Evolutionary conservation across 2,113 vertebrate genomes (phyloP), one percentile per base, ranked within the genome.

Genomic region (Anas platyrhynchos): DNA sequence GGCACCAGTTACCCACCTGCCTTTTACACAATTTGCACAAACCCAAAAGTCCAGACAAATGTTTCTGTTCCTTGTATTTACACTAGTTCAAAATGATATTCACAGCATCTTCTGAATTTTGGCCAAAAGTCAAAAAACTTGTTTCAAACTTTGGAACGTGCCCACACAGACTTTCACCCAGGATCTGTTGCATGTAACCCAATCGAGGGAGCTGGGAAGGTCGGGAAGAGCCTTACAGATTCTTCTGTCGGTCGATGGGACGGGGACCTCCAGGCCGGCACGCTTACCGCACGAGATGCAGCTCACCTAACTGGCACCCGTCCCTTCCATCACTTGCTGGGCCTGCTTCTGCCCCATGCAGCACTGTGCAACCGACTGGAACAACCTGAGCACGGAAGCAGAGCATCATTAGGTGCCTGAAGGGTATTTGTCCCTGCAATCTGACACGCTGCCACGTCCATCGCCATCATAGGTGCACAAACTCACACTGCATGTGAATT

Each of bases 331-430:
- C 62, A 99, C 99, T 97, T 99, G 99, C 98, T 99, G 99, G 93
- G 99, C 99, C 95, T 99, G 99, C 91, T 99, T 99, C 98, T 99
- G 99, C 90, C 99, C 99, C 99, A 99, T 99, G 96, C 99, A 99
- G 98, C 99, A 99, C 98, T 99, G 99, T 73, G 99, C 99, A 23
- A 99, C 99, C 0, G 99, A 99, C 98, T 99, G 99, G 98, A 99
- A 99, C 98, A 99, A 97, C 98, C 99, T 99, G 97, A 15, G 93
- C 5, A 6, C 1, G 32, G 80, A 62, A 82, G 32, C 73, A 68
- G 65, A 78, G 48, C 41, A 27, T 44, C 2, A 0, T 79, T 26
- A 73, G 31, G 20, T 10, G 6, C 1, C 4, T 52, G 34, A 61
- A 18, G 38, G 46, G 29, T 38, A 14, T 4, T 34, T 36, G 13